Percentiles rank a stretch among this genome's conserved stretches.
These are phyloP conservation scores for Epizoanthus stellaris DNA, from an alignment of 92 coral and sea anemone genomes.

Conservation along the genomic window DNA sequence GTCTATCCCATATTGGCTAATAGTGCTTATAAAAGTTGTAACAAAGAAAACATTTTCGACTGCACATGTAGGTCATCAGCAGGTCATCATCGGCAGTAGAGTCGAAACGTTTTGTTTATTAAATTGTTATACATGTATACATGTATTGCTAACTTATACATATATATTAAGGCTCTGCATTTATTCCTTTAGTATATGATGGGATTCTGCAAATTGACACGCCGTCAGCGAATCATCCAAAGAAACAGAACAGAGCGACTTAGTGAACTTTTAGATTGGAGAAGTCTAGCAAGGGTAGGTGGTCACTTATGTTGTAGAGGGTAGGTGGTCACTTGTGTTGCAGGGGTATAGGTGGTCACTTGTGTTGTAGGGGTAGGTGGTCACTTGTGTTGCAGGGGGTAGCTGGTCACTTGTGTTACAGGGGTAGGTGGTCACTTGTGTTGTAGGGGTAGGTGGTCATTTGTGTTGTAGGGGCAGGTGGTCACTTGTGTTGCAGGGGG, in stretches of 20 bases:
- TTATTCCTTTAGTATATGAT: slow-evolving; percentile 81
- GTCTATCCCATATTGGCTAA: no score
- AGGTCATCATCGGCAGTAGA: no score
- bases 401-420: no score
- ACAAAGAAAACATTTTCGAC: no score
- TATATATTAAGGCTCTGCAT: background rate
- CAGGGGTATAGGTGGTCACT: no score
- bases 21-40: no score
- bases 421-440: background rate
- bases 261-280: slow-evolving; percentile 98
- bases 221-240: slow-evolving; percentile 96
- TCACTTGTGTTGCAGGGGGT: no score
- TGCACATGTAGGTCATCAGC: no score
- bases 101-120: background rate
- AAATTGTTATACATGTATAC: background rate
- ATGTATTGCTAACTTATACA: background rate
- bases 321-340: background rate
- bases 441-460: background rate
- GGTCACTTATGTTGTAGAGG: background rate
- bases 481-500: no score
- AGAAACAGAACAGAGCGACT: slow-evolving; percentile 95
- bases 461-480: no score
- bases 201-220: slow-evolving; percentile 84
- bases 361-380: no score
- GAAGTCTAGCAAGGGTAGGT: slow-evolving; percentile 89